These are phyloP conservation scores for Nilaparvata lugens DNA, from an alignment of 1,140 invertebrate genomes.

Conservation along the genomic window DNA sequence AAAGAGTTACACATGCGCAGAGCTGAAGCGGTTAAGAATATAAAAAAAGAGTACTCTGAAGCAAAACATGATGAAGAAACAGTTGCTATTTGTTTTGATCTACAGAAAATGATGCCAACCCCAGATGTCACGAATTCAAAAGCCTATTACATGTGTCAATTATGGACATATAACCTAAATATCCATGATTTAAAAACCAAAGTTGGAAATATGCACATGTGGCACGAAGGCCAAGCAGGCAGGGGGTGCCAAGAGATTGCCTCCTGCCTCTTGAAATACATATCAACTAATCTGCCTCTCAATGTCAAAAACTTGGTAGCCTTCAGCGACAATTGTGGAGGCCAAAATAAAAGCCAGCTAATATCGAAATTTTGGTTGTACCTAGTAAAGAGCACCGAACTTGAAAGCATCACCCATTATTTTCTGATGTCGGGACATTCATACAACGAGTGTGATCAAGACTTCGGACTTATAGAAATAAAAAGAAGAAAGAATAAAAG, in stretches of 20 bases:
- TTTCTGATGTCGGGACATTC: no score
- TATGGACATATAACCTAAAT: neutral
- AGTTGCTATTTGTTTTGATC: neutral
- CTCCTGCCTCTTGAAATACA: neutral
- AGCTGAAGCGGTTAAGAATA: neutral
- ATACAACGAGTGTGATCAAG: no score
- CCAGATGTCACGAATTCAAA: neutral
- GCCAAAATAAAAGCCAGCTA: no score
- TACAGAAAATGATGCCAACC: neutral
- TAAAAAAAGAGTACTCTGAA: neutral
- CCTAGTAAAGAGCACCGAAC: no score
- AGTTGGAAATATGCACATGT: neutral
- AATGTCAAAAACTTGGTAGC: neutral
- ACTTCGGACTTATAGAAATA: no score
- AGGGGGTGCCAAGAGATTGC: neutral
- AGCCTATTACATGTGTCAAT: neutral
- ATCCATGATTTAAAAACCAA: neutral
- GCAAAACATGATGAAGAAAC: neutral
- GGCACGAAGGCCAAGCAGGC: neutral
- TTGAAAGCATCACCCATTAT: no score
- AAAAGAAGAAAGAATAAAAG: no score
- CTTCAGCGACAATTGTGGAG: neutral
- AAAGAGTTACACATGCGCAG: neutral
- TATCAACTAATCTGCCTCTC: neutral
- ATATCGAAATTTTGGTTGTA: no score